These are phyloP conservation scores for Pseudomyrmex concolor DNA, from an alignment of 1,140 invertebrate species.

Conservation along the genomic window DNA sequence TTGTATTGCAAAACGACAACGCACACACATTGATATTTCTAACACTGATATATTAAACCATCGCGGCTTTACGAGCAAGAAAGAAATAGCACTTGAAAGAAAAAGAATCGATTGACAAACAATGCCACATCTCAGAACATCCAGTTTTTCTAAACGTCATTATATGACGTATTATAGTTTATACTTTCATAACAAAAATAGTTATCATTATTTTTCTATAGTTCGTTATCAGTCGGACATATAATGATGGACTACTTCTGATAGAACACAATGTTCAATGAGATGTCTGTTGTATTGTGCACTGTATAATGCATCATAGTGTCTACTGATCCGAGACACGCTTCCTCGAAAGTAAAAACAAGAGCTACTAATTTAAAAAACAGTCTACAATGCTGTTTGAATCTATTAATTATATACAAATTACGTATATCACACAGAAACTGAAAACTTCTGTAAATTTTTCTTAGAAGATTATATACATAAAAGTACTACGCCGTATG, in stretches of 20 bases:
- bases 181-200: conserved; percentile 71
- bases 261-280: neutral
- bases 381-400: conserved; percentile 10
- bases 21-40: conserved; percentile 1
- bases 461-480: conserved; percentile 14
- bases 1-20: neutral
- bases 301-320: conserved; percentile 10
- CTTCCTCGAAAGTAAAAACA: conserved; percentile 49
- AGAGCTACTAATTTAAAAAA: conserved; percentile 18
- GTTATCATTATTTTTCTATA: conserved; percentile 68
- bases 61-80: conserved; percentile 1
- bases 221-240: neutral
- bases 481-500: neutral
- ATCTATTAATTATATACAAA: conserved; percentile 44
- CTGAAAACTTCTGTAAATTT: conserved; percentile 25
- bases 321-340: conserved; percentile 17
- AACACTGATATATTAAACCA: neutral
- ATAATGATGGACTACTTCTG: neutral
- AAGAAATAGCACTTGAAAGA: neutral
- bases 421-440: conserved; percentile 12
- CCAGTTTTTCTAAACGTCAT: conserved; percentile 62
- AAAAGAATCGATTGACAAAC: conserved; percentile 14
- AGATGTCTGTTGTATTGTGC: neutral
- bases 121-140: conserved; percentile 63
- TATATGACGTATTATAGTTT: conserved; percentile 68